Percentiles rank a stretch among this genome's conserved stretches.
phyloP scores from a whole-genome alignment of 1,140 invertebrate species.

The Helicoverpa zea region DNA sequence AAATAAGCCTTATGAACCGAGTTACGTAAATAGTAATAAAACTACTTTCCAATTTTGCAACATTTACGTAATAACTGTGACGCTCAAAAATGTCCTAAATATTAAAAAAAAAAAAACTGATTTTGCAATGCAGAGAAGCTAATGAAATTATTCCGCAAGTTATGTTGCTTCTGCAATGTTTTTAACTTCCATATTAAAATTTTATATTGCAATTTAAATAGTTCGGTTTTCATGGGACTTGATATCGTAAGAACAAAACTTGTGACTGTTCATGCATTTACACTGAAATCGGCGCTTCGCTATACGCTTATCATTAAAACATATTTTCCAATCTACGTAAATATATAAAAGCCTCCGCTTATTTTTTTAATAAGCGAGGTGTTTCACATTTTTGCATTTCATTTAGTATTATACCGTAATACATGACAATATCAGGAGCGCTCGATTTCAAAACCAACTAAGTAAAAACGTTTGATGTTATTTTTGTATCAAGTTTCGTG shows the following conservation, averaged over 20 bases:
- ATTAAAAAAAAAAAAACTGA: background rate
- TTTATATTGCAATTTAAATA: slow-evolving; percentile 11
- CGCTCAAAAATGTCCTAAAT: slow-evolving; percentile 2
- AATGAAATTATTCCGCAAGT: slow-evolving; percentile 21
- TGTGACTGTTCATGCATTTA: slow-evolving; percentile 26
- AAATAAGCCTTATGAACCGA: background rate
- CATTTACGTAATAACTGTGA: background rate
- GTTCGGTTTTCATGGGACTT: slow-evolving; percentile 26
- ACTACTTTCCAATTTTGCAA: slow-evolving; percentile 1
- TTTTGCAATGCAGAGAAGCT: slow-evolving; percentile 1
- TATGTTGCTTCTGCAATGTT: slow-evolving; percentile 9
- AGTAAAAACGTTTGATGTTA: background rate
- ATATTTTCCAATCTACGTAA: slow-evolving; percentile 14
- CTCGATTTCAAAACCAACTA: background rate
- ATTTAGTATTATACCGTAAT: background rate
- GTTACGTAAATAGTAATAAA: background rate
- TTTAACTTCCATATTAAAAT: slow-evolving; percentile 10
- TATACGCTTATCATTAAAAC: background rate
- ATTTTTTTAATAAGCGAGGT: background rate
- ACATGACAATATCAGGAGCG: background rate
- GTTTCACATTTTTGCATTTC: slow-evolving; percentile 21
- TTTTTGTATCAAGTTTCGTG: slow-evolving; percentile 39
- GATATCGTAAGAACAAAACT: slow-evolving; percentile 1
- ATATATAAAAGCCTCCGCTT: background rate
- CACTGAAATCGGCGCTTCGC: background rate